Evolutionary conservation across 2,888 invertebrate species (phyloP), one percentile per base, ranked within the genome.

Genomic region (Tetragonisca angustula): DNA sequence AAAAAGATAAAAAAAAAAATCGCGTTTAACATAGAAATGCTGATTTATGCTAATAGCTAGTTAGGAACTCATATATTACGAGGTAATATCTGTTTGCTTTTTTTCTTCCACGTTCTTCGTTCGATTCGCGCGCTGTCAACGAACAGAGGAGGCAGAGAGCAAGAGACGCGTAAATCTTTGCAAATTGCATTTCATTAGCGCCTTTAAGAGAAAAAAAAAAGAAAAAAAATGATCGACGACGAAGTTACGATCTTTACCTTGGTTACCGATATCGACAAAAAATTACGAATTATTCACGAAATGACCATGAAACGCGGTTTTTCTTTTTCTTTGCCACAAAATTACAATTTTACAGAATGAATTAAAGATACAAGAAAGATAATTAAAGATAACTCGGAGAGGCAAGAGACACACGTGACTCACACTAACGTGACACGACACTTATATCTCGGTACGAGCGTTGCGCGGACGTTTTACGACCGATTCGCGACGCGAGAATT

Each of bases 31-130:
- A 27, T 49, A 32, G 49, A 50, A 62, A 62, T 50, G 73, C 17
- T 62, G 32, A 73, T 62, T 73, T 62, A 73, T 73, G 32, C 32
- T 50, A 73, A 73, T 50, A 21, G 19, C 21, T 17, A n/a, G 59
- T 73, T 62, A 73, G 27, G 49, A 73, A 73, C 62, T 62, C 73
- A 27, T 49, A 61, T 49, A 27, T 72, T 49, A 61, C 4, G 6
- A 5, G 9, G 61, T 19, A 27, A 27, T 27, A 19, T 17, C 24
- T 61, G 17, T 17, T 32, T 61, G 49, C 32, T 15, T 62, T 49
- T 62, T 1, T 50, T 49, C 32, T 15, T 27, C 50, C 32, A n/a
- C 32, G 27, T 27, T 1, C 27, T 27, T 1, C 27, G 27, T 27
- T 27, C 27, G 27, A 27, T 36, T 36, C 36, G 36, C n/a, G 2